A percentile compares a stretch with the other conserved stretches of the same genome.
Conservation (phyloP, 2,797 vertebrate genomes). For the Paguma larvata region DNA sequence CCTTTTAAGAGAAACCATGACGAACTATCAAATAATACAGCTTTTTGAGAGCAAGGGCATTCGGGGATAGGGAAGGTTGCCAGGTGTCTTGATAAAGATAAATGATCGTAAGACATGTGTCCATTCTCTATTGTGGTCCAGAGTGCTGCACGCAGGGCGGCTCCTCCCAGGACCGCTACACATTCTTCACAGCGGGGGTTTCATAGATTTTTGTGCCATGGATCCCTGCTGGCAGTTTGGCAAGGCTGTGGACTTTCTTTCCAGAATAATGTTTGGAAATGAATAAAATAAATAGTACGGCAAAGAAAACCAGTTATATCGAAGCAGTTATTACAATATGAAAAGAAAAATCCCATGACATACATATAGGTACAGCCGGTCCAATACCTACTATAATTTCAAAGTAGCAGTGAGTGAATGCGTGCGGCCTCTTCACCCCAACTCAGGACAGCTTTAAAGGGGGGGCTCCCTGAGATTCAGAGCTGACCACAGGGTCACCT, state of each 20-base stretch:
- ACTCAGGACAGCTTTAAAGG: background rate
- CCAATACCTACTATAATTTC: background rate
- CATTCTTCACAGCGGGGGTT: background rate
- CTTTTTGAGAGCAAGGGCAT: background rate
- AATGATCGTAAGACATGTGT: background rate
- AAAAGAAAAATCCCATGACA: background rate
- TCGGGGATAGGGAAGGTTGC: background rate
- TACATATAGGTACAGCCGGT: background rate
- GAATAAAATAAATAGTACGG: conserved; percentile 4
- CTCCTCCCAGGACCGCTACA: background rate
- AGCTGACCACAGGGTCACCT: background rate
- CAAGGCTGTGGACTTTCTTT: background rate
- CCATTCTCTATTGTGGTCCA: background rate
- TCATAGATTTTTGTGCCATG: background rate
- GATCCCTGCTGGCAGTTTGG: background rate
- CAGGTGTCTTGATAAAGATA: background rate
- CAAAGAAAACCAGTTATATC: background rate
- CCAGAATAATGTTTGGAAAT: conserved; percentile 8
- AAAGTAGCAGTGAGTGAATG: background rate
- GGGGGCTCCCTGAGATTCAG: background rate
- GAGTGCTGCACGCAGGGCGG: rapidly evolving
- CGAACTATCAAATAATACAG: background rate
- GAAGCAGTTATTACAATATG: background rate
- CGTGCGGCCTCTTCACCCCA: background rate
- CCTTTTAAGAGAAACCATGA: conserved; percentile 81